Evolutionary conservation across 2,888 invertebrate species (phyloP), one percentile per base, ranked within the genome.

Genomic region (Cephus rjabovi): DNA sequence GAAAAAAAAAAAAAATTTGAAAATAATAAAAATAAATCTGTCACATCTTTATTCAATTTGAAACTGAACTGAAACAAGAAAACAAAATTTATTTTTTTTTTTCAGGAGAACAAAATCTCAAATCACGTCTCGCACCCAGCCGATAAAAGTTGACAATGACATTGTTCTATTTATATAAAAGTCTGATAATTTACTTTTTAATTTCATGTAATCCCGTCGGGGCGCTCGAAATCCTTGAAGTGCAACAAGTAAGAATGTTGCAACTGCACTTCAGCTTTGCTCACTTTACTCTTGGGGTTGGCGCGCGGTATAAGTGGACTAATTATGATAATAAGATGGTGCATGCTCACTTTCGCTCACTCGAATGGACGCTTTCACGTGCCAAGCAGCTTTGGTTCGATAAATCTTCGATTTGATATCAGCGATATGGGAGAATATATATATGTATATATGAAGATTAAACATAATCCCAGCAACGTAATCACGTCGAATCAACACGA

Each of bases 301-400:
- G 23, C 33, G 31, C 30, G 68, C 74, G 71, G 76, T 68, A 78
- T 34, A 30, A 56, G 35, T 73, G 75, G 12, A 74, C 77, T 80
- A 80, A 80, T 74, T 71, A 73, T 37, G 79, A 75, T 79, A 80
- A 80, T 80, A 77, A 74, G 74, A 75, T 79, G 71, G 74, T 34
- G 75, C 74, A 68, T 75, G 77, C 56, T 80, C 77, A 79, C 77
- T 78, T 79, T 77, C 74, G 68, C 34, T 34, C 56, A 23, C 56
- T 56, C 4, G 9, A 30, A 15, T 12, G 30, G 30, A 33, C 34
- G 71, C 71, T 9, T 33, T 71, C 15, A 71, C 31, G 30, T 71
- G 71, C 75, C 71, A 73, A 34, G 75, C 68, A 77, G 75, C 74
- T 70, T 40, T 6, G 56, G 56, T 23, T 56, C 56, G 56, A 56